Base-by-base conservation (phyloP, 2,797 vertebrate genomes). In the Anguilla anguilla region DNA sequence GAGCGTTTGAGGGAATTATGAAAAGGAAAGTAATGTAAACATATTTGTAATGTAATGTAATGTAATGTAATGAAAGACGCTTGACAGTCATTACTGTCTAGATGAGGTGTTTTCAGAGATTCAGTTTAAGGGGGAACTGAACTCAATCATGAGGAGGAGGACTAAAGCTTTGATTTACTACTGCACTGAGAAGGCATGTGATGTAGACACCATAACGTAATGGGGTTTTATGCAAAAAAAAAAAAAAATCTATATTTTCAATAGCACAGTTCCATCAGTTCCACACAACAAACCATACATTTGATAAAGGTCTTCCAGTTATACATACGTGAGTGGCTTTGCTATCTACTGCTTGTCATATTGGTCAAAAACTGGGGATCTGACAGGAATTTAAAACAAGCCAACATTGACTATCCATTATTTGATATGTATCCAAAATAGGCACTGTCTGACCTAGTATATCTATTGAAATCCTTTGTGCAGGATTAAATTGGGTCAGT, bases 151-250 rank as follows among this genome's bases (percentile, higher is more conserved):
- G 10, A 17, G 72, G 72, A 77, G n/a, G 69, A 17, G 77, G 43
- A 46, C 13, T 77, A 17, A 35, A 77, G 35, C 72, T 77, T 77
- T 77, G n/a, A 77, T 77, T 39, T 77, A 81, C 77, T 77, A 39
- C 15, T 13, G 35, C 72, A 35, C 28, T 77, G 72, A 35, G 72
- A 35, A 77, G 72, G 0, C 31, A 39, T 22, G 22, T 6, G 11
- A 39, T 35, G 17, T 15, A 49, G 35, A 17, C 77, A 81, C 77
- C 35, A 35, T 17, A 19, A 9, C 9, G 25, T 25, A 81, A 81
- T 17, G 22, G 39, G 35, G 39, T 46, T 81, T 49, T 46, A 25
- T 39, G 9, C 35, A 4, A 22, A 25, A 3, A 81, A 81, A 49
- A 4, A 22, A 25, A 3, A 49, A 81, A 49, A 46, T 43, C 1